A percentile compares a stretch with the other conserved stretches of the same genome.
Evolutionary conservation across 2,888 invertebrate genomes (phyloP).

Genomic region (Drosophila formosana): DNA sequence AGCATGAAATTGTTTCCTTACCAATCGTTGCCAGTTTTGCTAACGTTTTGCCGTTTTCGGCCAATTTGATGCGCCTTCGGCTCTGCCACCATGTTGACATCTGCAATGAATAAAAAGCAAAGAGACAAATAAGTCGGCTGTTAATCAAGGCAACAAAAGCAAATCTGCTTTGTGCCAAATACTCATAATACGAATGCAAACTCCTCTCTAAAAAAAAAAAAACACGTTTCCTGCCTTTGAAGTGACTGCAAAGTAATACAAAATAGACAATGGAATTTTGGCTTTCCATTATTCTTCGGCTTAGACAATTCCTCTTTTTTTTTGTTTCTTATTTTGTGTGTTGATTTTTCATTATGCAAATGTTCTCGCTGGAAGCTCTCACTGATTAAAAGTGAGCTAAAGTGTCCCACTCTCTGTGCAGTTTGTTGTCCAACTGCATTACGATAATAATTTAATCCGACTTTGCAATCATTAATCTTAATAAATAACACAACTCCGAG

Average conservation of each 20-base stretch:
- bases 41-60: slow-evolving; percentile 87
- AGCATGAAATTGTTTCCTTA: slow-evolving; percentile 82
- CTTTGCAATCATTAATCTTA: slow-evolving; percentile 80
- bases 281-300: slow-evolving; percentile 29
- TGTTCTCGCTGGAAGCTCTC: slow-evolving; percentile 41
- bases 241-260: slow-evolving; percentile 40
- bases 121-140: slow-evolving; percentile 20
- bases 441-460: slow-evolving; percentile 61
- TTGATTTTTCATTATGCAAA: slow-evolving; percentile 69
- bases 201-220: neutral
- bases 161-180: slow-evolving; percentile 29
- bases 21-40: slow-evolving; percentile 88
- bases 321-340: slow-evolving; percentile 19
- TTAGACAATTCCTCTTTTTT: slow-evolving; percentile 4
- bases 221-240: slow-evolving; percentile 52
- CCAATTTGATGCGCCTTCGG: slow-evolving; percentile 89
- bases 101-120: slow-evolving; percentile 84
- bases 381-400: slow-evolving; percentile 63
- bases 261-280: slow-evolving; percentile 34
- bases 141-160: slow-evolving; percentile 23
- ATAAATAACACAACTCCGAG: slow-evolving; percentile 68
- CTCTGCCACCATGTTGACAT: slow-evolving; percentile 90
- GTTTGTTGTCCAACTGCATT: slow-evolving; percentile 47
- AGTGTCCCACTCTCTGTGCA: slow-evolving; percentile 14
- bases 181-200: slow-evolving; percentile 14